Evolutionary conservation across 53 echinoderm and acorn worm species (phyloP).

Genomic region (Holothuria scabra): DNA sequence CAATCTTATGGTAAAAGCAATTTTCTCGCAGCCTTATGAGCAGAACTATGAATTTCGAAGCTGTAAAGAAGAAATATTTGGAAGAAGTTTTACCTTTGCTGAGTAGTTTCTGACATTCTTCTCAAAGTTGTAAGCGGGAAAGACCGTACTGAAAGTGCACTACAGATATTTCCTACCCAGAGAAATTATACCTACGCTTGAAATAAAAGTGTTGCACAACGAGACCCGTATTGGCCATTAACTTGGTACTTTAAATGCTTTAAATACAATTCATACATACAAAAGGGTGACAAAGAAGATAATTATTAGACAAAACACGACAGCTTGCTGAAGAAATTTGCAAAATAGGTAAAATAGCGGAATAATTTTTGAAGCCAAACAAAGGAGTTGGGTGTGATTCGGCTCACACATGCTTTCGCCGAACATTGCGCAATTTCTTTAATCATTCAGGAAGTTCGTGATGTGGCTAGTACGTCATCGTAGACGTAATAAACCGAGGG

Average conservation of each 20-base stretch:
- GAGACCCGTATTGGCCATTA: no score
- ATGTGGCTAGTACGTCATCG: slow-evolving; percentile 28
- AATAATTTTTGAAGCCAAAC: slow-evolving; percentile 21
- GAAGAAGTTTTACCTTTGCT: slow-evolving; percentile 11
- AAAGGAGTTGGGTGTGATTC: slow-evolving; percentile 31
- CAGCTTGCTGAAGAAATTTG: no score
- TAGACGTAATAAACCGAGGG: slow-evolving; percentile 23
- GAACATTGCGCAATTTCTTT: slow-evolving; percentile 48
- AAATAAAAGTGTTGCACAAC: not conserved
- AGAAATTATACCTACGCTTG: slow-evolving; percentile 16
- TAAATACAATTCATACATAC: no score
- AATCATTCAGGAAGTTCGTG: slow-evolving; percentile 49
- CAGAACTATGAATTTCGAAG: no score
- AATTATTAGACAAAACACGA: no score
- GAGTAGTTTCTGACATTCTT: slow-evolving; percentile 38
- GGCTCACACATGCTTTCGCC: slow-evolving; percentile 34
- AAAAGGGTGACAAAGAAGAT: no score
- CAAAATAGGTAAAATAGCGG: not conserved
- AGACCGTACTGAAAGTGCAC: slow-evolving; percentile 8
- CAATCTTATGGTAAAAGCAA: no score
- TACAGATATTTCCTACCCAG: not conserved
- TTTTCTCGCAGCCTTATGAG: no score
- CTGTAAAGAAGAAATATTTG: not conserved
- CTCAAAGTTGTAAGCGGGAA: slow-evolving; percentile 31
- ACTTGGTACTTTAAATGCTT: no score